Base-by-base conservation (phyloP, 2,888 invertebrate genomes). In the Anaspis maculata region DNA sequence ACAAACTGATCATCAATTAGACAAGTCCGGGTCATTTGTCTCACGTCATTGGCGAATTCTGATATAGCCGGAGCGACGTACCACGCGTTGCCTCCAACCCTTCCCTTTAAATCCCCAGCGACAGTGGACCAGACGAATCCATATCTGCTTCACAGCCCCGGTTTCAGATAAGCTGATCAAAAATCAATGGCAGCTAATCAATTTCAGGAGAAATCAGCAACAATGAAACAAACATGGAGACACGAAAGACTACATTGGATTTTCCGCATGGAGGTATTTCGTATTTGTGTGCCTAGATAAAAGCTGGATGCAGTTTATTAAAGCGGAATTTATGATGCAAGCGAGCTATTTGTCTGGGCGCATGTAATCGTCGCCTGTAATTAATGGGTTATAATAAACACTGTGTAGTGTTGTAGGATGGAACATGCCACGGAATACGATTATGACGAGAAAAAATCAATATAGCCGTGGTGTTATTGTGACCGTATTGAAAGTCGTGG, bases 1-100 rank as follows among this genome's bases (percentile, higher is more conserved):
- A 59, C 59, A 56, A 57, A 56, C 49, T 48, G 57, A 59, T 59
- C 59, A 61, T 61, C 58, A 61, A 59, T 61, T 61, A 59, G 54
- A 55, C 57, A 52, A 56, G 53, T 52, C 48, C 51, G 30, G 54
- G 52, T 61, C 59, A 60, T 61, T 61, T 59, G 57, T 61, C 56
- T 54, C 48, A 41, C 54, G 57, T 57, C 58, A 56, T 59, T 57
- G 57, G 57, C 57, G 51, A 57, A 57, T 56, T 54, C 51, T 50
- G 53, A 54, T 52, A 54, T 42, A 39, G 45, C n/a, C n/a, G n/a
- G n/a, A n/a, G 38, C 43, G 45, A 21, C 35, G 32, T 31, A 25
- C 34, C 34, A 39, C 31, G 31, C 36, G 35, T 27, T 26, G n/a
- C n/a, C 35, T 35, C 21, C 16, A 48, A 49, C 49, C 48, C 47